phyloP scores from a whole-genome alignment of 1,140 invertebrate species.

The Helicoverpa armigera region DNA sequence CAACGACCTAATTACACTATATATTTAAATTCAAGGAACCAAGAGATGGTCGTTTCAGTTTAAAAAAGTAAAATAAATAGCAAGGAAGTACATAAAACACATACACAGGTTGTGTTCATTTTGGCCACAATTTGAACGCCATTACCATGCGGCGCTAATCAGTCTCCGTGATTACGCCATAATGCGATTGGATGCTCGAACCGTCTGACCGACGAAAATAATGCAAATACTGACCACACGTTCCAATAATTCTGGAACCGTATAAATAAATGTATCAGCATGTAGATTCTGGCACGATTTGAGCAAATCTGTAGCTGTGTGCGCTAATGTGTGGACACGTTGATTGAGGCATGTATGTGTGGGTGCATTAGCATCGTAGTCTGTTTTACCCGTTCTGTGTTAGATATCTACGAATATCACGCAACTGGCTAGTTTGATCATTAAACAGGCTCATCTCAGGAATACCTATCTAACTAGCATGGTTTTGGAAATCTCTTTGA shows the following conservation, averaged over 20 bases:
- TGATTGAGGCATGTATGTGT: no score
- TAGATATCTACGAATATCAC: no score
- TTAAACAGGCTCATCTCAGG: no score
- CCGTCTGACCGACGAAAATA: conserved; percentile 64
- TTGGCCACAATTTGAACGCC: conserved; percentile 60
- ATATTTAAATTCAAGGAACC: no score
- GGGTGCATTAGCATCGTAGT: background rate
- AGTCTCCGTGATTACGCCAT: conserved; percentile 73
- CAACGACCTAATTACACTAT: no score
- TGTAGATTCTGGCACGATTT: conserved; percentile 9
- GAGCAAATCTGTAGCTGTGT: no score
- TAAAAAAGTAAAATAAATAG: no score
- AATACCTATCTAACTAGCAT: no score
- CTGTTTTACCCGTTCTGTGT: background rate
- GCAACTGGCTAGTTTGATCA: no score
- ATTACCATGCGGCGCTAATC: conserved; percentile 75
- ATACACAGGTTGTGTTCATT: conserved; percentile 30
- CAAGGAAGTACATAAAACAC: conserved; percentile 23
- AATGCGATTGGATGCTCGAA: conserved; percentile 65
- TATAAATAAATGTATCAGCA: conserved; percentile 23
- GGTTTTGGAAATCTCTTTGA: no score
- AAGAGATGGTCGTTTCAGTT: no score
- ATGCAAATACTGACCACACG: conserved; percentile 63
- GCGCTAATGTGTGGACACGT: no score
- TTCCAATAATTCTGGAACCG: conserved; percentile 45